phyloP scores from a whole-genome alignment of 1,140 invertebrate species.

The Archivesica marissinica region DNA sequence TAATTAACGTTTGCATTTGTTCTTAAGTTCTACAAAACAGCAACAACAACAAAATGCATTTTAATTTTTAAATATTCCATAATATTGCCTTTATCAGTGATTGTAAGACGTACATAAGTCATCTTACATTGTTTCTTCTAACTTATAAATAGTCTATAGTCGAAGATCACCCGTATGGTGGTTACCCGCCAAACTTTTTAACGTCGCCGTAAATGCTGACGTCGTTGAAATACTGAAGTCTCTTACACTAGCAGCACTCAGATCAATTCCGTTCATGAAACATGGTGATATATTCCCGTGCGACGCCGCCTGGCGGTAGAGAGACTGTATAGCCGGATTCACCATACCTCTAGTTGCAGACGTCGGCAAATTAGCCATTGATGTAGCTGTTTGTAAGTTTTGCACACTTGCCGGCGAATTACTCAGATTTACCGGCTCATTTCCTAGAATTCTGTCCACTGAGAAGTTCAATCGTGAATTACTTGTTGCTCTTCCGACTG shows the following conservation, averaged over 20 bases:
- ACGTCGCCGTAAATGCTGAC: conserved; percentile 58
- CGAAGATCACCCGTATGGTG: conserved; percentile 25
- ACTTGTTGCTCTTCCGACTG: conserved; percentile 48
- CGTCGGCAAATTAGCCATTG: background rate
- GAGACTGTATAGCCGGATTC: conserved; percentile 9
- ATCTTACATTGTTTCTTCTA: too few species aligned
- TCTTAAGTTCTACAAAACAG: too few species aligned
- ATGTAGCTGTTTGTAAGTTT: conserved; percentile 31
- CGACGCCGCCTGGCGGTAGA: conserved; percentile 41
- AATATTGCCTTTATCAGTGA: too few species aligned
- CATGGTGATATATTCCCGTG: conserved; percentile 31
- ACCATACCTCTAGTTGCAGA: conserved; percentile 6
- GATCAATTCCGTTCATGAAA: conserved; percentile 48
- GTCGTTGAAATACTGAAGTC: conserved; percentile 57
- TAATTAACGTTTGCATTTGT: too few species aligned
- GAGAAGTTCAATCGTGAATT: conserved; percentile 67
- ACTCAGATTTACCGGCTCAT: conserved; percentile 54
- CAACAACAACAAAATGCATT: background rate
- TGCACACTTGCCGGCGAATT: conserved; percentile 6
- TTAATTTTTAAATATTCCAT: background rate
- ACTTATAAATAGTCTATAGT: too few species aligned
- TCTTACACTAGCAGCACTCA: conserved; percentile 38
- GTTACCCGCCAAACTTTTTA: conserved; percentile 53
- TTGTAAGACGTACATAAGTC: too few species aligned
- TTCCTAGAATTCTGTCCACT: conserved; percentile 69